These are phyloP conservation scores for Thumatha senex DNA, from an alignment of 2,888 invertebrate genomes.

Conservation along the genomic window DNA sequence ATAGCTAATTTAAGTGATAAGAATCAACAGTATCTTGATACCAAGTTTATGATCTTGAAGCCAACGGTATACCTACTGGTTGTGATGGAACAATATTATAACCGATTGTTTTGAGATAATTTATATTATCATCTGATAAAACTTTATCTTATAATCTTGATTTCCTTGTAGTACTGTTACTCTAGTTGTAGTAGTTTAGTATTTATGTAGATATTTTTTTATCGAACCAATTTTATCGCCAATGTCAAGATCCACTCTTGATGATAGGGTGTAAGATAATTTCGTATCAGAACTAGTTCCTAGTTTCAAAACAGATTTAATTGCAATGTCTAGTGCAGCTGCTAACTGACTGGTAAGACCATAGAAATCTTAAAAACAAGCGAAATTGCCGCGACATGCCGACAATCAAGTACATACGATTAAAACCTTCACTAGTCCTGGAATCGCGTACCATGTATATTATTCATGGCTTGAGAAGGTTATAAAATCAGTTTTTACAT, in stretches of 20 bases:
- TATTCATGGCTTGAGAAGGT: no score
- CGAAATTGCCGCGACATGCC: no score
- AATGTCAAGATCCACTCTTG: slow-evolving; percentile 2
- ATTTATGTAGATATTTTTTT: slow-evolving; percentile 1
- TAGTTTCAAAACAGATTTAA: no score
- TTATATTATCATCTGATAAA: slow-evolving; percentile 25
- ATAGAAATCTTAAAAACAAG: no score
- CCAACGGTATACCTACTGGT: slow-evolving; percentile 19
- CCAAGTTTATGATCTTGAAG: slow-evolving; percentile 26
- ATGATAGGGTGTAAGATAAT: no score
- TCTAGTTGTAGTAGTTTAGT: slow-evolving; percentile 6
- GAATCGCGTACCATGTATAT: no score
- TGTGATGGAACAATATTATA: slow-evolving; percentile 28
- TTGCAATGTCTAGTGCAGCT: no score
- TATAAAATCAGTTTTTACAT: no score
- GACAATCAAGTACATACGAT: no score
- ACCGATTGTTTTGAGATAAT: slow-evolving; percentile 31
- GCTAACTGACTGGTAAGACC: no score
- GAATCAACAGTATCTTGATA: slow-evolving; percentile 31
- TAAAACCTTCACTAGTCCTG: no score
- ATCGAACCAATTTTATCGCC: slow-evolving; percentile 3
- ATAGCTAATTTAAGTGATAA: slow-evolving; percentile 32
- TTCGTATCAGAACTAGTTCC: no score
- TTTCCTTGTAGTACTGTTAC: slow-evolving; percentile 17
- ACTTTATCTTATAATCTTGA: slow-evolving; percentile 16